Evolutionary conservation across 1,140 invertebrate species (phyloP).

Genomic region (Trachymyrmex septentrionalis): DNA sequence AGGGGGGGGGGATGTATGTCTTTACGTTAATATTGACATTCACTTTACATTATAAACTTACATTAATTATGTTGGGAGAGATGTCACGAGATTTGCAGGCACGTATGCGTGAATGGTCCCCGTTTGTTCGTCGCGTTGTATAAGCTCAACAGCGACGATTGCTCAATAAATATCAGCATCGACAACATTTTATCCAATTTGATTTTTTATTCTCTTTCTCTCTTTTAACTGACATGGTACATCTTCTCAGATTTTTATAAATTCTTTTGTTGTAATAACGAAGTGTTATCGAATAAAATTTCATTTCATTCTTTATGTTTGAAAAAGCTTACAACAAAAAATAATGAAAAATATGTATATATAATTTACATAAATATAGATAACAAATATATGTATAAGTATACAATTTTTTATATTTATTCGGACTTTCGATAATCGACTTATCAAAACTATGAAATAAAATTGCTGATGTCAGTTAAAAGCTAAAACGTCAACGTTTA

Average conservation of each 20-base stretch:
- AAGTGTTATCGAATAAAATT: background rate
- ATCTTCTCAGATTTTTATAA: background rate
- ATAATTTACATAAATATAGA: slow-evolving; percentile 1
- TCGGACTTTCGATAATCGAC: too few species aligned
- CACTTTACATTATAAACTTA: slow-evolving; percentile 38
- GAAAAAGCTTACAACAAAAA: background rate
- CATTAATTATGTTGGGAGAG: slow-evolving; percentile 37
- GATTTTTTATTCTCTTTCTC: background rate
- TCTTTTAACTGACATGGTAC: slow-evolving; percentile 43
- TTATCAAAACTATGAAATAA: background rate
- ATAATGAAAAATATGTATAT: background rate
- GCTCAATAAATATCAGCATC: slow-evolving; percentile 62
- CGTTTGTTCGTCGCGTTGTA: slow-evolving; percentile 46
- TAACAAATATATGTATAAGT: background rate
- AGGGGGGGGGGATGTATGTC: background rate
- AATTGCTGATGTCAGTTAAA: slow-evolving; percentile 21
- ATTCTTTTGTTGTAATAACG: background rate
- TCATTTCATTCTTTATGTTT: background rate
- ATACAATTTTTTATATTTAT: background rate
- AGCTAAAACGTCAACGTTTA: slow-evolving; percentile 45
- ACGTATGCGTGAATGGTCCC: background rate
- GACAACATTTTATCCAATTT: slow-evolving; percentile 37
- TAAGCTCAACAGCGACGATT: slow-evolving; percentile 59
- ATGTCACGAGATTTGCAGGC: slow-evolving; percentile 23
- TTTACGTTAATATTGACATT: slow-evolving; percentile 19